phyloP scores from a whole-genome alignment of 2,888 invertebrate species.

The Micoletzkya japonica region DNA sequence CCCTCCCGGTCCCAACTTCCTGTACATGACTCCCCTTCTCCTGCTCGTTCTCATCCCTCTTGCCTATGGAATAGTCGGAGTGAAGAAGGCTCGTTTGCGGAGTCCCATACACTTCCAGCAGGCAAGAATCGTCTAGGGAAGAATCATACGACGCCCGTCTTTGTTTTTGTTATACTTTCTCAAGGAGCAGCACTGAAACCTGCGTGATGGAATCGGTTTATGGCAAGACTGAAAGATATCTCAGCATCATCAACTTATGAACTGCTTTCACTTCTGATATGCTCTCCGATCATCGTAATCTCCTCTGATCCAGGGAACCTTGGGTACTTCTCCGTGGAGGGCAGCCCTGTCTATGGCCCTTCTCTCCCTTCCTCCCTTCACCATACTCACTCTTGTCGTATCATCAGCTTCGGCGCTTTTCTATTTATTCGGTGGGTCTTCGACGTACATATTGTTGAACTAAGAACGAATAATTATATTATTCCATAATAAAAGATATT shows the following conservation, averaged over 20 bases:
- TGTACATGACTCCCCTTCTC: slow-evolving; percentile 39
- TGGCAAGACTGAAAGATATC: no score
- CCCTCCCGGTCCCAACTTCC: slow-evolving; percentile 23
- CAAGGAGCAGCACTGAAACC: no score
- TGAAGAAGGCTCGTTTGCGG: slow-evolving; percentile 17
- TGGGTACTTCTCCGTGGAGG: slow-evolving; percentile 47
- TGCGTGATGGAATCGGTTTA: no score
- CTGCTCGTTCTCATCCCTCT: slow-evolving; percentile 39
- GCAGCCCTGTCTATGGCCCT: slow-evolving; percentile 43
- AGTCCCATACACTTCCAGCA: slow-evolving; percentile 29
- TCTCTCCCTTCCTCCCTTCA: slow-evolving; percentile 39
- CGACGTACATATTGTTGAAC: background rate
- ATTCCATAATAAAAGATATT: background rate
- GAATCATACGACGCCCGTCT: background rate
- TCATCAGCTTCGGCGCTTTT: slow-evolving; percentile 19
- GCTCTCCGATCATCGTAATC: no score
- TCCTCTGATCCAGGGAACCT: slow-evolving; percentile 45
- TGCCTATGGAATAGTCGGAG: slow-evolving; percentile 27
- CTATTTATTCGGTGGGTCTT: slow-evolving; percentile 22
- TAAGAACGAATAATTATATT: background rate
- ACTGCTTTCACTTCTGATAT: no score
- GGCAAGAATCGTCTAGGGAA: background rate
- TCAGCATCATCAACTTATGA: no score
- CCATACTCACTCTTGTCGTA: slow-evolving; percentile 34
- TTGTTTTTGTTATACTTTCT: no score